These are phyloP conservation scores for Oxyura jamaicensis DNA, from an alignment of 2,113 vertebrate genomes.

Conservation along the genomic window DNA sequence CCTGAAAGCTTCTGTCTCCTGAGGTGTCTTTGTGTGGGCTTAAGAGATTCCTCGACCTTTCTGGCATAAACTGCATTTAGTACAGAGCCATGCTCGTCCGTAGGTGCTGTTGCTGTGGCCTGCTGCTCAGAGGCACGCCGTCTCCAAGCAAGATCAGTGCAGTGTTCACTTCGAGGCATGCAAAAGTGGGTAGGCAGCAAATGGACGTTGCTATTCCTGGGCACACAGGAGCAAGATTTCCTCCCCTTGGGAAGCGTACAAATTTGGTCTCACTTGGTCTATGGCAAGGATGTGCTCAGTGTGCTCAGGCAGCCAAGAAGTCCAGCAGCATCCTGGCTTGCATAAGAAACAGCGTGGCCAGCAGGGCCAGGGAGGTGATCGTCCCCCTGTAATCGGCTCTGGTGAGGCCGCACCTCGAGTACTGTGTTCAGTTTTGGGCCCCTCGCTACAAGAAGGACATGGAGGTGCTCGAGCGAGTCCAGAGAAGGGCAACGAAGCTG, in stretches of 20 bases:
- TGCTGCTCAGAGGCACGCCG: neutral
- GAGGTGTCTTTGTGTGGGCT: neutral
- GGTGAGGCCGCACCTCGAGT: too few relatives aligned
- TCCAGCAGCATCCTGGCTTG: too few relatives aligned
- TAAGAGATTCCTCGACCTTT: neutral
- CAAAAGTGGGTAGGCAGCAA: neutral
- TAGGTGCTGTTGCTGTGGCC: neutral
- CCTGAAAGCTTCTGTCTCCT: neutral
- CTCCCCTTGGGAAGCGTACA: neutral
- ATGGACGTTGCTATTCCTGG: neutral
- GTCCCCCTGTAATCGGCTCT: too few relatives aligned
- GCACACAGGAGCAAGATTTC: neutral
- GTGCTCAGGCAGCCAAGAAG: too few relatives aligned
- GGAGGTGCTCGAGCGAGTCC: too few relatives aligned
- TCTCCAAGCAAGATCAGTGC: neutral
- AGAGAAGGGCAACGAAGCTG: too few relatives aligned
- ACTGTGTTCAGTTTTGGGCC: too few relatives aligned
- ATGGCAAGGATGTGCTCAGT: too few relatives aligned
- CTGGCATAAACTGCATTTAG: neutral
- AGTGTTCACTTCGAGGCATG: neutral
- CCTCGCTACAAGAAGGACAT: too few relatives aligned
- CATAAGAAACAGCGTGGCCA: too few relatives aligned
- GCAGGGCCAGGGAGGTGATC: too few relatives aligned
- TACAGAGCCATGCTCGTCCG: neutral
- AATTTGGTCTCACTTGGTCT: neutral